These are phyloP conservation scores for Sebastes dallii DNA, from an alignment of 2,797 vertebrate species.

Conservation along the genomic window DNA sequence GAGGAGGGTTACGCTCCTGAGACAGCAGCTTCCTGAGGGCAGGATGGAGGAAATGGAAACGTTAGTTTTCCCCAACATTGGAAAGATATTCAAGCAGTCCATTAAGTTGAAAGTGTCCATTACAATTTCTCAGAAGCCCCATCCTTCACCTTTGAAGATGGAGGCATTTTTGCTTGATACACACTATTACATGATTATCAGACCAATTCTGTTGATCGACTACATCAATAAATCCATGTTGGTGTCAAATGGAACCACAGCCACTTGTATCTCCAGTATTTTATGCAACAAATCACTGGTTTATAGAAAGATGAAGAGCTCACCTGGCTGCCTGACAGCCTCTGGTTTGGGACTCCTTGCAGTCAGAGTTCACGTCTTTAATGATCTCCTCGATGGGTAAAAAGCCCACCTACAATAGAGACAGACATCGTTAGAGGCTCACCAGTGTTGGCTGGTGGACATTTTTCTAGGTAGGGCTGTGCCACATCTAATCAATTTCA, in stretches of 20 bases:
- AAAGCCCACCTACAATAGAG: constrained; percentile 51
- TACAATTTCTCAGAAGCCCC: not conserved
- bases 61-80: not conserved
- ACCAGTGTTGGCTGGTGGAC: no score
- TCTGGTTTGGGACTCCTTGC: constrained; percentile 73
- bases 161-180: not conserved
- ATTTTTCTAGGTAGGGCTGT: no score
- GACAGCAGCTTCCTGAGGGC: constrained; percentile 87
- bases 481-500: no score
- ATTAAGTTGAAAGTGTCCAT: not conserved
- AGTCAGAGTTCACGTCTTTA: constrained; percentile 73
- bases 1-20: constrained; percentile 84
- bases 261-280: not conserved
- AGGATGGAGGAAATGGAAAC: not conserved
- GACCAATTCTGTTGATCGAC: not conserved
- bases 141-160: not conserved
- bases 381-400: constrained; percentile 83
- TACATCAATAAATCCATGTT: not conserved
- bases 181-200: not conserved
- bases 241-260: no score
- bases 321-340: constrained; percentile 90
- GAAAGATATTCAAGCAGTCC: not conserved
- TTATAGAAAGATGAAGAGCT: not conserved
- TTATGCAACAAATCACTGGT: not conserved
- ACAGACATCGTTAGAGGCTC: not conserved